phyloP scores from a whole-genome alignment of 2,888 invertebrate genomes.

The Idaea aversata region DNA sequence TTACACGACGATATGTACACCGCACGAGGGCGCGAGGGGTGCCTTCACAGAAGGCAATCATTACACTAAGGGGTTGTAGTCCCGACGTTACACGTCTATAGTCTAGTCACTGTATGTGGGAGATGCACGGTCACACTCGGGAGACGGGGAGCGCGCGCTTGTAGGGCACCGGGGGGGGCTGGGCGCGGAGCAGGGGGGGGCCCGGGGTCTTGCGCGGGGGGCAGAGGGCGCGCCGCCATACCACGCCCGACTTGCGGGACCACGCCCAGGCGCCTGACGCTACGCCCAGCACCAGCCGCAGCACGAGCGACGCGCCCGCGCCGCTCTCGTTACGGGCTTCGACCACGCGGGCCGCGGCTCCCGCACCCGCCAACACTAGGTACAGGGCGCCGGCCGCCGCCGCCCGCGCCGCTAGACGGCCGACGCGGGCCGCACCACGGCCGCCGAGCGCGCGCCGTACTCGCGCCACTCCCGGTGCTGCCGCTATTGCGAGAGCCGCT shows the following conservation, averaged over 20 bases:
- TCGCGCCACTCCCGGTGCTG: conserved; percentile 87
- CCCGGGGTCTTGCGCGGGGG: conserved; percentile 66
- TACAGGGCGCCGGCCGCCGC: conserved; percentile 90
- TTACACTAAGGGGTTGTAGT: conserved; percentile 21
- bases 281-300: conserved; percentile 82
- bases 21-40: conserved; percentile 63
- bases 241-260: conserved; percentile 78
- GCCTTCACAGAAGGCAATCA: conserved; percentile 76
- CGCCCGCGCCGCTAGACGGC: conserved; percentile 87
- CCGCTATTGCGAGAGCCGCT: conserved; percentile 85
- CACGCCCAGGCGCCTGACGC: conserved; percentile 86
- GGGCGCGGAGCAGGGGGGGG: conserved; percentile 60
- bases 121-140: conserved; percentile 51
- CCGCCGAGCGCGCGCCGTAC: conserved; percentile 82
- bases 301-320: conserved; percentile 79
- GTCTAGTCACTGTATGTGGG: neutral
- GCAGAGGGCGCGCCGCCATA: conserved; percentile 80
- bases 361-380: conserved; percentile 85
- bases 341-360: conserved; percentile 85
- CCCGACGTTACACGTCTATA: neutral
- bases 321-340: conserved; percentile 76
- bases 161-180: conserved; percentile 58
- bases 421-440: conserved; percentile 84
- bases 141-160: conserved; percentile 72
- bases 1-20: conserved; percentile 64